phyloP scores from a whole-genome alignment of 92 coral and sea anemone genomes.

The Parazoanthus atlanticus region DNA sequence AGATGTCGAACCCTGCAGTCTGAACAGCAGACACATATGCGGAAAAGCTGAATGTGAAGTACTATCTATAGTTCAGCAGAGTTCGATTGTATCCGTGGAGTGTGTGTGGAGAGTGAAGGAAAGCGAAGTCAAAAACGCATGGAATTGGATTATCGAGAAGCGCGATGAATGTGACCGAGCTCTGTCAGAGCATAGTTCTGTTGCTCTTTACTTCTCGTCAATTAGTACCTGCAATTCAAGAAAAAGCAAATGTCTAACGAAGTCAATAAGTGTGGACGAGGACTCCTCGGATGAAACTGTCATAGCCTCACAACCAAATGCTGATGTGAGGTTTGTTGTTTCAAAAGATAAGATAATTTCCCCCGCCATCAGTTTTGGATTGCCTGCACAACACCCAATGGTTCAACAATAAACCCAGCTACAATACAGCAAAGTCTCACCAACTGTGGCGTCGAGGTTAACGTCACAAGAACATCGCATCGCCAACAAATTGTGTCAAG shows the following conservation, averaged over 20 bases:
- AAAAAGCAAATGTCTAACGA: background rate
- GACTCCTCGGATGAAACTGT: background rate
- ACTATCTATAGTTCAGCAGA: background rate
- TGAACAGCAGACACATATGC: constrained; percentile 9
- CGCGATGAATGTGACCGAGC: constrained; percentile 14
- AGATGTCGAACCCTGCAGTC: background rate
- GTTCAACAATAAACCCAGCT: constrained; percentile 24
- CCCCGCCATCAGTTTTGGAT: constrained; percentile 47
- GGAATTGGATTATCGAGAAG: constrained; percentile 1
- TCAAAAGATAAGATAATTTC: background rate
- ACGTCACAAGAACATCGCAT: constrained; percentile 24
- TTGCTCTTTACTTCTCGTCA: constrained; percentile 2
- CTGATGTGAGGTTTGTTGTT: background rate
- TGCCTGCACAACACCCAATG: constrained; percentile 29
- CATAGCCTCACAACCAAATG: background rate
- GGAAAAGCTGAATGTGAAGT: background rate
- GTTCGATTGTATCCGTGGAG: background rate
- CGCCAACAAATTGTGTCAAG: constrained; percentile 41
- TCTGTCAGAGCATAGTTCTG: background rate
- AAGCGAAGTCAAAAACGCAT: background rate
- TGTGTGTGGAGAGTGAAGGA: constrained; percentile 8
- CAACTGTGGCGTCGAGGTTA: constrained; percentile 40
- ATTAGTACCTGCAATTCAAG: background rate
- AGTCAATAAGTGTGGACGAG: background rate
- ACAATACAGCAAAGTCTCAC: constrained; percentile 16